A percentile compares a stretch with the other conserved stretches of the same genome.
Evolutionary conservation across 1,140 invertebrate species (phyloP).

Genomic region (Drosophila mojavensis): DNA sequence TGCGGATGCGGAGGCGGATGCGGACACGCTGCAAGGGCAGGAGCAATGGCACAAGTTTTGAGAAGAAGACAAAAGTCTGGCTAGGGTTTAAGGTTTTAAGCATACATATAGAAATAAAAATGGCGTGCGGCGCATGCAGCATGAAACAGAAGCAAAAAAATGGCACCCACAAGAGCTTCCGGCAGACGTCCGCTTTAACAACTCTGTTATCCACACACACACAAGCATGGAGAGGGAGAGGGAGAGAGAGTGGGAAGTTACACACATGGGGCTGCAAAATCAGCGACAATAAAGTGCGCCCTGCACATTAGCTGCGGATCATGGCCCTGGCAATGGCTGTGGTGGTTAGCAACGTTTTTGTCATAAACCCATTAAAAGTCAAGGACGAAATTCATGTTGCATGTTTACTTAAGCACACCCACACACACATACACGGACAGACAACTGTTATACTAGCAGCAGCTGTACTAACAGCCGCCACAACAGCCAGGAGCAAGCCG

Average conservation of each 20-base stretch:
- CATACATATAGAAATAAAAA: conserved; percentile 58
- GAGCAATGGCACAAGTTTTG: conserved; percentile 47
- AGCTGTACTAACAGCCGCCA: conserved; percentile 36
- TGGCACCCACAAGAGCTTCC: conserved; percentile 79
- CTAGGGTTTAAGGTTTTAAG: conserved; percentile 53
- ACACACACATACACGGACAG: background rate
- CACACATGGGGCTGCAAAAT: conserved; percentile 24
- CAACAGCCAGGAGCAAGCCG: conserved; percentile 44
- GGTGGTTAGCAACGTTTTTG: conserved; percentile 58
- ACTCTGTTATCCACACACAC: conserved; percentile 69
- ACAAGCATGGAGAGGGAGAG: conserved; percentile 25
- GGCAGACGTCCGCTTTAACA: conserved; percentile 77
- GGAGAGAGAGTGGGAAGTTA: background rate
- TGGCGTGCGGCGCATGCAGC: conserved; percentile 71
- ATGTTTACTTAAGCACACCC: conserved; percentile 70
- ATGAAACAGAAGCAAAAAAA: conserved; percentile 63
- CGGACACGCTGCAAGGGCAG: conserved; percentile 8
- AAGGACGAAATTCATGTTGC: conserved; percentile 80
- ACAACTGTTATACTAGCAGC: conserved; percentile 32
- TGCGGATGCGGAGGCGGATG: conserved; percentile 5
- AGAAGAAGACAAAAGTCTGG: conserved; percentile 65
- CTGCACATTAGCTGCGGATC: conserved; percentile 64
- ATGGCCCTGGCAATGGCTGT: background rate
- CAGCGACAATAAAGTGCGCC: conserved; percentile 44
- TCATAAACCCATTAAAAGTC: conserved; percentile 83